Conservation (phyloP, 2,888 invertebrate species). For the Hoplodrina blanda region DNA sequence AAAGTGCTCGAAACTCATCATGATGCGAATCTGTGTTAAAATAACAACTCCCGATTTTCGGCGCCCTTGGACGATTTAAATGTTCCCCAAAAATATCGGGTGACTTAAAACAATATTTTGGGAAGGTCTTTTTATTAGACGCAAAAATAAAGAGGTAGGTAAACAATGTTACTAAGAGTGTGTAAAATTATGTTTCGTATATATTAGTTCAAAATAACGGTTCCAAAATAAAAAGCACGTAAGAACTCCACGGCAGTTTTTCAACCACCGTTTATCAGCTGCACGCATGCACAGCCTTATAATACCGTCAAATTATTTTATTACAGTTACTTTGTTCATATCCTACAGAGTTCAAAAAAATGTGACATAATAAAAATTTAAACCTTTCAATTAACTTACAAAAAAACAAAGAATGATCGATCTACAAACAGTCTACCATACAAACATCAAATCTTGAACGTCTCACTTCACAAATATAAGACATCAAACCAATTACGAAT, state of each 20-base stretch:
- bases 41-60: conserved; percentile 59
- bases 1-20: conserved; percentile 47
- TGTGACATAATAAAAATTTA: too few species aligned
- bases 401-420: too few species aligned
- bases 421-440: neutral
- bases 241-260: neutral
- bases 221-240: too few species aligned
- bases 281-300: neutral
- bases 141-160: conserved; percentile 17
- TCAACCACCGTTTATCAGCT: neutral
- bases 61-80: conserved; percentile 43
- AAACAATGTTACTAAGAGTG: neutral
- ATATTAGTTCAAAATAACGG: too few species aligned
- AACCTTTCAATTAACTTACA: too few species aligned
- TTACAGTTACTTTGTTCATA: too few species aligned
- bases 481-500: conserved; percentile 56
- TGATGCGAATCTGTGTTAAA: conserved; percentile 59
- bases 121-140: conserved; percentile 12
- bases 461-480: conserved; percentile 14
- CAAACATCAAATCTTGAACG: conserved; percentile 23
- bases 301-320: too few species aligned
- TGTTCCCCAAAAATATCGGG: conserved; percentile 38
- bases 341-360: too few species aligned
- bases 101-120: conserved; percentile 46
- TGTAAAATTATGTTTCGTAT: too few species aligned